phyloP scores from a whole-genome alignment of 1,140 invertebrate genomes.

The Argopecten irradians region DNA sequence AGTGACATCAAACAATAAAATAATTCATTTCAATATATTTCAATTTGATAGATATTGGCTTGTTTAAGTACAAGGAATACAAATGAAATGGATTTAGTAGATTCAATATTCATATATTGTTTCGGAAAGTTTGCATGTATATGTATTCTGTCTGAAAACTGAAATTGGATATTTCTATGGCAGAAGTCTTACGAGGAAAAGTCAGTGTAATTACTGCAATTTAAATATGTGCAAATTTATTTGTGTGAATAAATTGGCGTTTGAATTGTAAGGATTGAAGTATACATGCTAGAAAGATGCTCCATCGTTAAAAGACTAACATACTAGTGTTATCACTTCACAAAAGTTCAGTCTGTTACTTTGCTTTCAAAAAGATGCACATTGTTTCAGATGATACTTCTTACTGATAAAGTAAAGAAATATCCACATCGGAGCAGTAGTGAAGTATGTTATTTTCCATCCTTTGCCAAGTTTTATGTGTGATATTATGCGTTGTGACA shows the following conservation, averaged over 20 bases:
- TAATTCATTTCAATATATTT: too few species aligned
- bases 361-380: neutral
- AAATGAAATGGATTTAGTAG: too few species aligned
- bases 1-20: too few species aligned
- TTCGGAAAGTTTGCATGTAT: too few species aligned
- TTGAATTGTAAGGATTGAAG: neutral
- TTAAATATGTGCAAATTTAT: too few species aligned
- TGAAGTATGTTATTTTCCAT: slow-evolving; percentile 21
- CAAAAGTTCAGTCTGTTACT: neutral
- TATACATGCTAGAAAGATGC: neutral
- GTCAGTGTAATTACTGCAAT: too few species aligned
- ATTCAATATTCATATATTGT: too few species aligned
- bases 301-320: neutral
- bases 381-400: slow-evolving; percentile 17
- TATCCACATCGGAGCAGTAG: slow-evolving; percentile 20
- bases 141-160: too few species aligned
- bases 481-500: neutral
- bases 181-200: too few species aligned
- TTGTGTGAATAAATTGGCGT: neutral
- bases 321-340: neutral
- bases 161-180: too few species aligned
- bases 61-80: too few species aligned
- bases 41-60: too few species aligned
- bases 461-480: slow-evolving; percentile 21
- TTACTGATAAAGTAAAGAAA: slow-evolving; percentile 23